These are phyloP conservation scores for Caenorhabditis inopinata DNA, from an alignment of 1,140 invertebrate genomes.

Conservation along the genomic window DNA sequence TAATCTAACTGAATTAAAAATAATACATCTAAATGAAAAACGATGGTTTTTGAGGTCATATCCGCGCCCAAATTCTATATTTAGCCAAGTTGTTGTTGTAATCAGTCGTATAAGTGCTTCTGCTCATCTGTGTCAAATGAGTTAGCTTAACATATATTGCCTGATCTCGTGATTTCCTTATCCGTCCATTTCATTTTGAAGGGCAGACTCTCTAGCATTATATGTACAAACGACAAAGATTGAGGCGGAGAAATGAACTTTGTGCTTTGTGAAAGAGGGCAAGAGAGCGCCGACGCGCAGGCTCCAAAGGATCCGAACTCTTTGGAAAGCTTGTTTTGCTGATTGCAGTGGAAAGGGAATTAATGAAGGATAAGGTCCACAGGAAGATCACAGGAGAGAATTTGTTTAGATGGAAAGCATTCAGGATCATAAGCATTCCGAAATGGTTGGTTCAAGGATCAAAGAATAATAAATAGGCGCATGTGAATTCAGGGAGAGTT, in stretches of 20 bases:
- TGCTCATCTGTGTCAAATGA: background rate
- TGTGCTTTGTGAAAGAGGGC: background rate
- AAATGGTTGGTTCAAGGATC: too few relatives aligned
- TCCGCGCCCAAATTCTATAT: background rate
- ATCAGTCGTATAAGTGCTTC: background rate
- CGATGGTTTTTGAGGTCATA: conserved; percentile 2
- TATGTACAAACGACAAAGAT: background rate
- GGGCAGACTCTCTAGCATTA: too few relatives aligned
- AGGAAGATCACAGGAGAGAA: too few relatives aligned
- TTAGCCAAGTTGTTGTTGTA: too few relatives aligned
- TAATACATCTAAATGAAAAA: background rate
- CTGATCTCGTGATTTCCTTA: conserved; percentile 29
- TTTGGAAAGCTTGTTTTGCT: background rate
- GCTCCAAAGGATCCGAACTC: background rate
- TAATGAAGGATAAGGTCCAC: too few relatives aligned
- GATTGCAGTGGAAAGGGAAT: background rate
- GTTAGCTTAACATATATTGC: too few relatives aligned
- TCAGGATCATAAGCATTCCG: too few relatives aligned
- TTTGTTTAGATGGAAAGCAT: too few relatives aligned
- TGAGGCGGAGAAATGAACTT: background rate
- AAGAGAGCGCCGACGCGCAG: background rate
- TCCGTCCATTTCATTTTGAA: too few relatives aligned
- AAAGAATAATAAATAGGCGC: too few relatives aligned
- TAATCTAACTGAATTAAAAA: background rate
- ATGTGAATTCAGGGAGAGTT: too few relatives aligned